A percentile compares a stretch with the other conserved stretches of the same genome.
Evolutionary conservation across 2,888 invertebrate genomes (phyloP).

Genomic region (Pachydiplax longipennis): DNA sequence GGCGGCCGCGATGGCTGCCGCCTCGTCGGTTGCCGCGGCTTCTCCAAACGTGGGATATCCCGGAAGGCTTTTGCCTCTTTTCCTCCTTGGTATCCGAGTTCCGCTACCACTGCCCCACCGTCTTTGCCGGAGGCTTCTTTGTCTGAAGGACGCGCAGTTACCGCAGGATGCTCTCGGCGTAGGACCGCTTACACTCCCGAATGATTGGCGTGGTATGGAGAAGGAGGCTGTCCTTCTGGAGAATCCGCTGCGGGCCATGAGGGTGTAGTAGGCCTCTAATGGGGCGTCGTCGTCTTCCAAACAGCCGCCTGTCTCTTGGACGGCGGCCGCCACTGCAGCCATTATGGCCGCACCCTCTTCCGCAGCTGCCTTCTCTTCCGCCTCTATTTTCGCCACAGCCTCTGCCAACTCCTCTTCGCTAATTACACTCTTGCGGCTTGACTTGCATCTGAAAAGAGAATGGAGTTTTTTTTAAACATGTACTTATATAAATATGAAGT

Average conservation of each 20-base stretch:
- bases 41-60: conserved; percentile 13
- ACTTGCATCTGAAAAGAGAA: not conserved
- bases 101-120: conserved; percentile 19
- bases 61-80: conserved; percentile 17
- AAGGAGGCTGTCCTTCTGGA: conserved; percentile 49
- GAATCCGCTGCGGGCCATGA: conserved; percentile 28
- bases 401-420: conserved; percentile 42
- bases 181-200: conserved; percentile 73
- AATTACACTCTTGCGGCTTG: conserved; percentile 47
- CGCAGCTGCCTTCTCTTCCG: conserved; percentile 60
- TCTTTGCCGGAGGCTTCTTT: conserved; percentile 22
- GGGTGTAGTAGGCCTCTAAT: conserved; percentile 35
- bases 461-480: too few relatives aligned
- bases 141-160: conserved; percentile 15
- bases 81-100: not conserved
- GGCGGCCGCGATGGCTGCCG: conserved; percentile 23
- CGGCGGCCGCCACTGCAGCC: conserved; percentile 56
- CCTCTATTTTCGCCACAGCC: conserved; percentile 70
- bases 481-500: too few relatives aligned
- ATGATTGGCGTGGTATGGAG: conserved; percentile 64
- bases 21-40: not conserved
- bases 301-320: conserved; percentile 17
- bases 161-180: conserved; percentile 53
- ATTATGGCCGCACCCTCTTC: conserved; percentile 77
- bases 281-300: conserved; percentile 46